A percentile compares a stretch with the other conserved stretches of the same genome.
Evolutionary conservation across 2,888 invertebrate species (phyloP).

Genomic region (Ophraella communa): DNA sequence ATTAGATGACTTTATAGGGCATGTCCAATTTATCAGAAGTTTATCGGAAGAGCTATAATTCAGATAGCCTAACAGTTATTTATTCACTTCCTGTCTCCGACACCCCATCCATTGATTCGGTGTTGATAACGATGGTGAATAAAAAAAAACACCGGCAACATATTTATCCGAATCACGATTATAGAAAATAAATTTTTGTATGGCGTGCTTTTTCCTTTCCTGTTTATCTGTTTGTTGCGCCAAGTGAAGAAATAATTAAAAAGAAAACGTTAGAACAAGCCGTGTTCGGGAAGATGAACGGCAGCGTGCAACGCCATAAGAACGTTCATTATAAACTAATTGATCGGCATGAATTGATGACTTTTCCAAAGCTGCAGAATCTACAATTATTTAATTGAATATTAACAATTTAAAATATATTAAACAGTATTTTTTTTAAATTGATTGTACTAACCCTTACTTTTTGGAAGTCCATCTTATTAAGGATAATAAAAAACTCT

Average conservation of each 20-base stretch:
- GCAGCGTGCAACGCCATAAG: conserved; percentile 17
- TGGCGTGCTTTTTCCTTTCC: conserved; percentile 27
- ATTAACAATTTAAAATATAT: too few species aligned
- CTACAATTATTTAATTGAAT: too few species aligned
- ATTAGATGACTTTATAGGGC: conserved; percentile 20
- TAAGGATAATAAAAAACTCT: too few species aligned
- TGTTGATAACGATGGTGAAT: conserved; percentile 36
- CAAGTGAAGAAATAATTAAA: background rate
- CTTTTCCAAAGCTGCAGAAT: too few species aligned
- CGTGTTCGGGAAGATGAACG: background rate
- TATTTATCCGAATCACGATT: conserved; percentile 36
- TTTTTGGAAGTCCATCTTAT: too few species aligned
- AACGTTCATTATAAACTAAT: too few species aligned
- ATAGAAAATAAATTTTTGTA: conserved; percentile 33
- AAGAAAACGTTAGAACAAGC: background rate
- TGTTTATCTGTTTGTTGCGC: background rate
- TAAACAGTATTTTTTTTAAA: too few species aligned
- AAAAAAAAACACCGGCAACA: conserved; percentile 39
- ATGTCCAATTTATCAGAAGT: conserved; percentile 24
- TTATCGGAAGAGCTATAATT: conserved; percentile 22
- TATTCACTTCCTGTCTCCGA: conserved; percentile 31
- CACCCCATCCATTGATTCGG: conserved; percentile 35
- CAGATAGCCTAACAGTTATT: conserved; percentile 21
- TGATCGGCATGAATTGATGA: too few species aligned
- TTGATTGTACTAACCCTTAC: too few species aligned